Evolutionary conservation across 2,113 vertebrate genomes (phyloP).

Genomic region (Hippotragus niger): DNA sequence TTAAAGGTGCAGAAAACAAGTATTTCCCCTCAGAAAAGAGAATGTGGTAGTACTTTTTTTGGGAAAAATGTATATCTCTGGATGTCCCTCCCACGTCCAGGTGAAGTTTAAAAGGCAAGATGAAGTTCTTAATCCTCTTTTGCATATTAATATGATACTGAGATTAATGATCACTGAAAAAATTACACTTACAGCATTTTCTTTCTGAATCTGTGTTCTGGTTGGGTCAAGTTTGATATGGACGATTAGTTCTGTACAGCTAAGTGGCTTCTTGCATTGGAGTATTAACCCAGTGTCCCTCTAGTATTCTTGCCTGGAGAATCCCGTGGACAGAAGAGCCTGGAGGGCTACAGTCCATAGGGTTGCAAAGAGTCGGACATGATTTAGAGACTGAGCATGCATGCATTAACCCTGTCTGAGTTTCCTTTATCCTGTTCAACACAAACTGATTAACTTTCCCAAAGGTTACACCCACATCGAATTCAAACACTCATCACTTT

Average conservation of each 20-base stretch:
- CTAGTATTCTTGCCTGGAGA: neutral
- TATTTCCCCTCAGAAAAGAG: neutral
- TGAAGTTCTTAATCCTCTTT: conserved; percentile 22
- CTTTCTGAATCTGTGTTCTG: neutral
- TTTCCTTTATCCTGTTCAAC: conserved; percentile 11
- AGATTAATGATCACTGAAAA: neutral
- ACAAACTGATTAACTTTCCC: conserved; percentile 24
- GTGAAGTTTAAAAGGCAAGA: conserved; percentile 16
- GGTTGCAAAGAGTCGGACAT: neutral
- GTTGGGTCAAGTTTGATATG: conserved; percentile 32
- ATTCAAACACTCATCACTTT: neutral
- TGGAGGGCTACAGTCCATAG: neutral
- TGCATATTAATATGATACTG: neutral
- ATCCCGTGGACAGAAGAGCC: neutral
- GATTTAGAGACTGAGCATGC: neutral
- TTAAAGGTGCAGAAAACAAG: neutral
- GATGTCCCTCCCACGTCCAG: neutral
- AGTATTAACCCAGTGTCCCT: conserved; percentile 16
- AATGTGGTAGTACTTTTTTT: neutral
- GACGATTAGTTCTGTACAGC: conserved; percentile 31
- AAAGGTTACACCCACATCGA: neutral
- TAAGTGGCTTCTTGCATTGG: conserved; percentile 36
- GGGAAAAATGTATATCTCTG: neutral
- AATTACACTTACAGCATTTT: conserved; percentile 15
- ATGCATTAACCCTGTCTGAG: neutral